A percentile compares a stretch with the other conserved stretches of the same genome.
Conservation (phyloP, 1,140 invertebrate species). For the Drosophila nikananu region DNA sequence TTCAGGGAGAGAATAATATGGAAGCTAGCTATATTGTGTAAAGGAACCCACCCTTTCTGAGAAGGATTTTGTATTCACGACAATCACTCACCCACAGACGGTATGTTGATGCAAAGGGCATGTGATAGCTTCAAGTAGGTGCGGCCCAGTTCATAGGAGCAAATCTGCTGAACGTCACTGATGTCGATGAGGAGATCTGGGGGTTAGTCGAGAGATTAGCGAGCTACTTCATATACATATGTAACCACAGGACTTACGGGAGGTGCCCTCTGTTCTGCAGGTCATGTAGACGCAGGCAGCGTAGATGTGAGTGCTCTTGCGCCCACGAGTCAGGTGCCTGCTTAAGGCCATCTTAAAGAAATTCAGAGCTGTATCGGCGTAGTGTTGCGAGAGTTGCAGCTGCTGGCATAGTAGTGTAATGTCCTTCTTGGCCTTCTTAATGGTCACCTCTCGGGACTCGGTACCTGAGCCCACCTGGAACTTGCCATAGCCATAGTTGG, state of each 20-base stretch:
- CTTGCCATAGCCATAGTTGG: constrained; percentile 90
- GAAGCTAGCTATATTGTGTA: not conserved
- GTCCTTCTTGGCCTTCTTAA: constrained; percentile 94
- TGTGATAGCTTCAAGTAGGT: constrained; percentile 96
- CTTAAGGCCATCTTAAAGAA: constrained; percentile 99
- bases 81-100: constrained; percentile 92
- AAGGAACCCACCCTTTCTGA: no score
- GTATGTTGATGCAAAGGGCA: constrained; percentile 96
- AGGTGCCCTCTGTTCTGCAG: constrained; percentile 96
- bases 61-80: not conserved
- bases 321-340: constrained; percentile 94
- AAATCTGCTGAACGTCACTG: constrained; percentile 97
- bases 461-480: constrained; percentile 93
- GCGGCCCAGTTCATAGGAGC: constrained; percentile 97
- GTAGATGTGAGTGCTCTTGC: constrained; percentile 96
- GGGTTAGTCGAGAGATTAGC: not conserved
- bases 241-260: constrained; percentile 90
- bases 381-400: constrained; percentile 94
- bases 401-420: constrained; percentile 93
- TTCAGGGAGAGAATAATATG: not conserved
- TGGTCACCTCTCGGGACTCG: constrained; percentile 95
- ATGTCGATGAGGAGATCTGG: constrained; percentile 98
- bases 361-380: constrained; percentile 96
- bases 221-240: not conserved
- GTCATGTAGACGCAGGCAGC: constrained; percentile 99